These are phyloP conservation scores for Pteromalus puparum DNA, from an alignment of 1,140 invertebrate genomes.

Conservation along the genomic window DNA sequence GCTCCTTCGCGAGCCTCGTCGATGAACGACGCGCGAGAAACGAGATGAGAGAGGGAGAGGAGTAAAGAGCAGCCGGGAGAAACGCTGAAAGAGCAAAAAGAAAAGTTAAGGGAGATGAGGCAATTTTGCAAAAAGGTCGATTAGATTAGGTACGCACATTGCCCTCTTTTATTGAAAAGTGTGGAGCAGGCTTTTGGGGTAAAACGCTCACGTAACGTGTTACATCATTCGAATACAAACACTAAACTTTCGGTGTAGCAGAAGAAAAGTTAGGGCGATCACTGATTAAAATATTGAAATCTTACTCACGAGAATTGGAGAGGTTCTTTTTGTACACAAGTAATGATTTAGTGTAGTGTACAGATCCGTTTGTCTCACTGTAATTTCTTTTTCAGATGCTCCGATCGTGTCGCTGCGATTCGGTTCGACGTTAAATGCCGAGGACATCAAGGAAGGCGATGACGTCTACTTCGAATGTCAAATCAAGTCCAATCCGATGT, in stretches of 20 bases:
- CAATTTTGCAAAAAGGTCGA: neutral
- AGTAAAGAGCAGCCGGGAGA: conserved; percentile 29
- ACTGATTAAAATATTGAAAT: too few relatives aligned
- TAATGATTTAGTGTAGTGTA: too few relatives aligned
- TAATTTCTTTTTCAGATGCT: conserved; percentile 81
- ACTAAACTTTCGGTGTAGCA: too few relatives aligned
- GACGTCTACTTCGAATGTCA: conserved; percentile 96
- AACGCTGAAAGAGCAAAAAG: neutral
- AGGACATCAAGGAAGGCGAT: conserved; percentile 92
- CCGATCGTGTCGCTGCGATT: conserved; percentile 88
- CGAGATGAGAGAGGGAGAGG: neutral
- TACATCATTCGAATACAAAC: too few relatives aligned
- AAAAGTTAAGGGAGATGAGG: neutral
- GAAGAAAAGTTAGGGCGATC: too few relatives aligned
- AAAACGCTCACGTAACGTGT: too few relatives aligned
- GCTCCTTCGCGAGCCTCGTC: neutral
- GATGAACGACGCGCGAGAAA: conserved; percentile 48
- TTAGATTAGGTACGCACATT: neutral
- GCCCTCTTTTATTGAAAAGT: neutral
- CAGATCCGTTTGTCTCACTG: conserved; percentile 38
- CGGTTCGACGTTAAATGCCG: conserved; percentile 88
- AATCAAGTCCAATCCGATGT: conserved; percentile 89
- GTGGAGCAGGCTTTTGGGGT: too few relatives aligned
- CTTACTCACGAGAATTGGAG: too few relatives aligned
- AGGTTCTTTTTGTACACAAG: too few relatives aligned